These are phyloP conservation scores for Hippopotamus amphibius DNA, from an alignment of 2,113 vertebrate genomes.

Conservation along the genomic window DNA sequence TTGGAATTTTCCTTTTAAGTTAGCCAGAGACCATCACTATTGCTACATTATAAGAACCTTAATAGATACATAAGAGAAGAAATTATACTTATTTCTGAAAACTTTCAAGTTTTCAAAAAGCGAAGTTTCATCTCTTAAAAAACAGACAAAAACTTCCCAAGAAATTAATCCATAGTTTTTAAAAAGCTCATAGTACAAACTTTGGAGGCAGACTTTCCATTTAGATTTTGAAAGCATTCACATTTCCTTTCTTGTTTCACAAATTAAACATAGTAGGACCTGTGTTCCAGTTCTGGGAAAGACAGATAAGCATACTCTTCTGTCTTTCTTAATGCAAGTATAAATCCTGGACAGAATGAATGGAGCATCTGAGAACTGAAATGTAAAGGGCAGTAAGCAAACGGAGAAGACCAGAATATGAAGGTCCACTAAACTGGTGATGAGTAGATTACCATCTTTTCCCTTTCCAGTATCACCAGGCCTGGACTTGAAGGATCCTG, in stretches of 20 bases:
- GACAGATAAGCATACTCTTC: background rate
- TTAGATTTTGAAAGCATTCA: slow-evolving; percentile 51
- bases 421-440: background rate
- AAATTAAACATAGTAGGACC: slow-evolving; percentile 16
- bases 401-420: background rate
- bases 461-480: background rate
- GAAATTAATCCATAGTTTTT: slow-evolving; percentile 51
- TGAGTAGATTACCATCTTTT: background rate
- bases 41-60: background rate
- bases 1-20: slow-evolving; percentile 38
- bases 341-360: background rate
- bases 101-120: slow-evolving; percentile 40
- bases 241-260: slow-evolving; percentile 40
- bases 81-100: slow-evolving; percentile 55
- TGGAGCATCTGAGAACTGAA: slow-evolving; percentile 1
- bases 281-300: slow-evolving; percentile 20
- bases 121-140: background rate
- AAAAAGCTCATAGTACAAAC: slow-evolving; percentile 27
- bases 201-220: slow-evolving; percentile 19
- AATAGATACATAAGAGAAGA: slow-evolving; percentile 32
- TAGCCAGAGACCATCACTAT: background rate
- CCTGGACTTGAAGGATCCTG: background rate
- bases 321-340: background rate
- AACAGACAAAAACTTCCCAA: background rate
- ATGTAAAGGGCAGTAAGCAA: slow-evolving; percentile 21